These are phyloP conservation scores for Phrixothrix hirtus DNA, from an alignment of 2,888 invertebrate species.

Conservation along the genomic window DNA sequence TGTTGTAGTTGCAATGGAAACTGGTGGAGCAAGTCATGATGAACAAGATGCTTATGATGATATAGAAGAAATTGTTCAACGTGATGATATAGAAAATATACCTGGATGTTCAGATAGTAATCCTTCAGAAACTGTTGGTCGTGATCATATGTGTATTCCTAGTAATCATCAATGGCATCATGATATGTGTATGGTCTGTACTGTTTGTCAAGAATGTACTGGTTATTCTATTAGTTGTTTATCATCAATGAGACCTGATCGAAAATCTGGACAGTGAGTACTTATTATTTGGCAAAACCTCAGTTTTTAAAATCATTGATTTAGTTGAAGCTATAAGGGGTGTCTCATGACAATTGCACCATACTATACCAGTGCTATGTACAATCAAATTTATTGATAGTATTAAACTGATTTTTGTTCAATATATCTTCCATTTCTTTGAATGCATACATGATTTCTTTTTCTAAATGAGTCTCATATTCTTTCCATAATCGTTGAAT, in stretches of 20 bases:
- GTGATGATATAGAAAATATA: constrained; percentile 61
- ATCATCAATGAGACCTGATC: constrained; percentile 70
- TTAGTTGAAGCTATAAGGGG: too few species aligned
- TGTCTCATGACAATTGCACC: too few species aligned
- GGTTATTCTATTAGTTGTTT: constrained; percentile 87
- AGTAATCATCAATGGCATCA: constrained; percentile 79
- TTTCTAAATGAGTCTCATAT: too few species aligned
- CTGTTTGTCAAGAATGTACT: constrained; percentile 89
- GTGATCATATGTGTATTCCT: constrained; percentile 61
- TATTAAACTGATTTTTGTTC: too few species aligned
- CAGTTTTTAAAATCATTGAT: too few species aligned
- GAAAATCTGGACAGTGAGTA: constrained; percentile 85
- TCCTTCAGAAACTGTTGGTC: constrained; percentile 26
- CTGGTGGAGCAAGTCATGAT: constrained; percentile 55
- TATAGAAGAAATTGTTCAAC: constrained; percentile 56
- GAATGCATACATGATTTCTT: too few species aligned
- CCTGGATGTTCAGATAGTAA: constrained; percentile 53
- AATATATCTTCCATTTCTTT: too few species aligned
- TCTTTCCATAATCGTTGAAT: too few species aligned
- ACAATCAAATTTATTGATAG: neutral
- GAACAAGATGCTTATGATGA: constrained; percentile 61
- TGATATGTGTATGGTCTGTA: constrained; percentile 87
- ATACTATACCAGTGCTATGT: constrained; percentile 1
- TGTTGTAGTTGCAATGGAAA: constrained; percentile 61
- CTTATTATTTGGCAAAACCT: too few species aligned